Evolutionary conservation across 2,797 vertebrate species (phyloP), one percentile per base, ranked within the genome.

Genomic region (Dipus sagitta): DNA sequence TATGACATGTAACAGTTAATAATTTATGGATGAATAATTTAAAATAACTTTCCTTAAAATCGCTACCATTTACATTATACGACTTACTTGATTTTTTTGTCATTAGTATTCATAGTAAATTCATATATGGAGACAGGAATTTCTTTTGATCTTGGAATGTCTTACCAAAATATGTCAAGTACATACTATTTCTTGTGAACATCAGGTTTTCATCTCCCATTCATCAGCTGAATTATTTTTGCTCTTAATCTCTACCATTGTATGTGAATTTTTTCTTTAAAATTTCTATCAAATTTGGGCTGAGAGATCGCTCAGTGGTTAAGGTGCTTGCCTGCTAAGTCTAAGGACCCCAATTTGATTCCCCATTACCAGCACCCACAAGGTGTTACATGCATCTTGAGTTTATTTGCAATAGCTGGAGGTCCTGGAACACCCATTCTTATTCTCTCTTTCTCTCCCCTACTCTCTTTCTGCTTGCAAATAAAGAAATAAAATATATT

Each of bases 11-110:
- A 54, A 18, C 79, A 54, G 52, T 80, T 92, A 34, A 2, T 83
- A 86, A 52, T 90, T 18, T 54, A 84, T 18, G 3, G 42, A 85
- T 80, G 82, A 90, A 83, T 79, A 75, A 86, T 72, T 78, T 1
- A 6, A 92, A 88, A 75, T 83, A 74, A 64, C 34, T 83, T 77
- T 72, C 26, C 8, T 77, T 96, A 54, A 97, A 92, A 68, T 70
- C 30, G 47, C 0, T 79, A 71, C 2, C 30, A 93, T 83, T 93
- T 38, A 93, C 78, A 71, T 86, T 2, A 78, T 68, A 77, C 6
- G 38, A 34, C 13, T 3, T 83, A 80, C 28, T 8, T 32, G 21
- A 67, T 81, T 88, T 92, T 88, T 92, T 79, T 26, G 65, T 24
- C 15, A 62, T 58, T 42, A 85, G 6, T 38, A 85, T 6, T 78